A percentile compares a stretch with the other conserved stretches of the same genome.
Conservation (phyloP, 2,888 invertebrate genomes). For the Lasioglossum pauxillum region DNA sequence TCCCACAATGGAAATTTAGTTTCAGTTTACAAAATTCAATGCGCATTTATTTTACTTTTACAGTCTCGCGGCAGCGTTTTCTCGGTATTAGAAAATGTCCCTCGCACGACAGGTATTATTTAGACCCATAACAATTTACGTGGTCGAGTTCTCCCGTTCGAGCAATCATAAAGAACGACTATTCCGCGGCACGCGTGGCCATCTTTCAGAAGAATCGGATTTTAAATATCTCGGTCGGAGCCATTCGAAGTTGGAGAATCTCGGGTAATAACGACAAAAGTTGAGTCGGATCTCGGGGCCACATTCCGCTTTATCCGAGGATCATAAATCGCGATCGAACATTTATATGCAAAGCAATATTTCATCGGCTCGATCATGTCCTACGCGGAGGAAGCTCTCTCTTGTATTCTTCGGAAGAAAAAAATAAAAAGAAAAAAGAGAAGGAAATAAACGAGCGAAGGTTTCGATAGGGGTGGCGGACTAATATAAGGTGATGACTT, state of each 20-base stretch:
- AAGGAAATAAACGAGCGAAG: conserved; percentile 6
- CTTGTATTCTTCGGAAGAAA: not conserved
- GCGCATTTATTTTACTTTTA: not conserved
- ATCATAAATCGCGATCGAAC: conserved; percentile 47
- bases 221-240: conserved; percentile 57
- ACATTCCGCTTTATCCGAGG: conserved; percentile 31
- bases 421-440: not conserved
- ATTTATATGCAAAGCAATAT: conserved; percentile 1
- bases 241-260: conserved; percentile 52
- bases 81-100: not conserved
- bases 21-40: not conserved
- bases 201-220: conserved; percentile 52
- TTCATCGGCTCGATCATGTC: not conserved
- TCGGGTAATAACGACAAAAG: conserved; percentile 55
- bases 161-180: conserved; percentile 40
- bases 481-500: conserved; percentile 30
- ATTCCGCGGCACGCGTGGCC: conserved; percentile 16
- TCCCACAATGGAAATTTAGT: not conserved
- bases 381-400: not conserved
- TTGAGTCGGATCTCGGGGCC: conserved; percentile 43
- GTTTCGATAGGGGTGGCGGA: not conserved
- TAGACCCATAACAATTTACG: not conserved
- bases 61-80: not conserved
- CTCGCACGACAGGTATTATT: not conserved
- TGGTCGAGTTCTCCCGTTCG: not conserved